These are phyloP conservation scores for Arrhopalites spinosus DNA, from an alignment of 2,888 invertebrate genomes.

Conservation along the genomic window DNA sequence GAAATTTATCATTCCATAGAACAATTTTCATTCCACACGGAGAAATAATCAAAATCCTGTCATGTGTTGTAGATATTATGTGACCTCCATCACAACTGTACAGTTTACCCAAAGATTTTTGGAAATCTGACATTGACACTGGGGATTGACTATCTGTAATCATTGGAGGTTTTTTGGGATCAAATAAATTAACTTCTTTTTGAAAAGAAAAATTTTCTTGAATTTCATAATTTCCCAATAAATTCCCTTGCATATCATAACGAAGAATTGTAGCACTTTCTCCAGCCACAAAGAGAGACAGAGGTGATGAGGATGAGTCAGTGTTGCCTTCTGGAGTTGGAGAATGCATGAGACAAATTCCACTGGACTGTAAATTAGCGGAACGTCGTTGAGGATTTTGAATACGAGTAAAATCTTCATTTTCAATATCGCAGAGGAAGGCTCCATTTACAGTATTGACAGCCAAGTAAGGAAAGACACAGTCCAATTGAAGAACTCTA, in stretches of 20 bases:
- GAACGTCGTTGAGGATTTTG: slow-evolving; percentile 39
- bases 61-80: slow-evolving; percentile 47
- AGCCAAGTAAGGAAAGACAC: slow-evolving; percentile 53
- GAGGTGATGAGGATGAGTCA: slow-evolving; percentile 8
- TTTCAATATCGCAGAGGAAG: slow-evolving; percentile 54
- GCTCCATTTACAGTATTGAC: slow-evolving; percentile 45
- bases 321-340: slow-evolving; percentile 21
- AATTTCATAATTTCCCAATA: slow-evolving; percentile 37
- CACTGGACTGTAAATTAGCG: slow-evolving; percentile 40
- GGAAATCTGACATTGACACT: background rate
- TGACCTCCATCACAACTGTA: slow-evolving; percentile 44
- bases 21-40: slow-evolving; percentile 40
- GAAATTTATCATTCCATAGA: slow-evolving; percentile 51
- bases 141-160: background rate
- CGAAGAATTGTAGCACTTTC: slow-evolving; percentile 35
- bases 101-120: slow-evolving; percentile 46
- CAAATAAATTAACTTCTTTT: slow-evolving; percentile 41
- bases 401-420: slow-evolving; percentile 51
- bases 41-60: slow-evolving; percentile 48
- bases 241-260: slow-evolving; percentile 45
- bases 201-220: slow-evolving; percentile 19
- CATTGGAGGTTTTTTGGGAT: slow-evolving; percentile 38
- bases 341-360: slow-evolving; percentile 43
- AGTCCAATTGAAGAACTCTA: slow-evolving; percentile 51
- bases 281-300: slow-evolving; percentile 45